A percentile compares a stretch with the other conserved stretches of the same genome.
phyloP scores from a whole-genome alignment of 2,888 invertebrate species.

The Zaprionus lineosus region DNA sequence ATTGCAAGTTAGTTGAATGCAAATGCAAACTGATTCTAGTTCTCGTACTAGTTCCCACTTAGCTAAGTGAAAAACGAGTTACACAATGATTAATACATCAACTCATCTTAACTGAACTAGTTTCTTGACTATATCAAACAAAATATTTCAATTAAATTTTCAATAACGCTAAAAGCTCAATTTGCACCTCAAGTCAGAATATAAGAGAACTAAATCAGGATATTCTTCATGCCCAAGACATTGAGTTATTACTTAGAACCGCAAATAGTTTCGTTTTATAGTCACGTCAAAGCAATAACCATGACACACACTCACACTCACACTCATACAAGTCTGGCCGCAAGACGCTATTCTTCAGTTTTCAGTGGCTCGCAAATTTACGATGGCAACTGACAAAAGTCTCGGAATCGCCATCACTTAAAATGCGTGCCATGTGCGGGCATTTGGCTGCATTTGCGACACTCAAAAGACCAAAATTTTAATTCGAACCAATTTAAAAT shows the following conservation, averaged over 20 bases:
- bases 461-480: slow-evolving; percentile 50
- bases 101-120: slow-evolving; percentile 46
- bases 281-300: slow-evolving; percentile 59
- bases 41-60: slow-evolving; percentile 13
- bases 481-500: slow-evolving; percentile 54
- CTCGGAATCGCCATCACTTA: slow-evolving; percentile 44
- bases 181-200: slow-evolving; percentile 30
- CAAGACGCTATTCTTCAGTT: slow-evolving; percentile 28
- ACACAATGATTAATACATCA: slow-evolving; percentile 26
- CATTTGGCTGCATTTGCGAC: slow-evolving; percentile 65
- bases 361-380: slow-evolving; percentile 42
- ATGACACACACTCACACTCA: slow-evolving; percentile 43
- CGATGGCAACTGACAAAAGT: slow-evolving; percentile 36
- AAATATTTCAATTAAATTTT: slow-evolving; percentile 7
- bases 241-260: slow-evolving; percentile 7
- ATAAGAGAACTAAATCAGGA: slow-evolving; percentile 20
- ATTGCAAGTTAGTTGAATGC: slow-evolving; percentile 22
- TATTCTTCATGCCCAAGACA: slow-evolving; percentile 8
- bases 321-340: slow-evolving; percentile 2
- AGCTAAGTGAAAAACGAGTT: slow-evolving; percentile 42
- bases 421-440: slow-evolving; percentile 66
- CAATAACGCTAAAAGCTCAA: slow-evolving; percentile 25
- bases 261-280: slow-evolving; percentile 32
- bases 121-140: slow-evolving; percentile 27
- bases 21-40: slow-evolving; percentile 25